Percentiles rank a stretch among this genome's conserved stretches.
phyloP scores from a whole-genome alignment of 2,797 vertebrate genomes.

The Silurus aristotelis region DNA sequence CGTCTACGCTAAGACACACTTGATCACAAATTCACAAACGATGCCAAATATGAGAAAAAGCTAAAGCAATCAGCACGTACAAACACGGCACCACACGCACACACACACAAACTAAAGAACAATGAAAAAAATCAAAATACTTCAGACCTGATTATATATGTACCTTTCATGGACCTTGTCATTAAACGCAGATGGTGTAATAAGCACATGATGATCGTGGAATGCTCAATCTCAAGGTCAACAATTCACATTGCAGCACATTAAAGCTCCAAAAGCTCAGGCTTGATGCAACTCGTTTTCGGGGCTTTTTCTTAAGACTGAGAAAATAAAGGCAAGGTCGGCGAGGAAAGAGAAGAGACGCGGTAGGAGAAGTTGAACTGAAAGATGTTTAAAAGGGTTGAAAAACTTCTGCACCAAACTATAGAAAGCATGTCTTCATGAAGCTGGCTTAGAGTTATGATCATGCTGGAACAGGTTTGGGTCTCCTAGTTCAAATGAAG shows the following conservation, averaged over 20 bases:
- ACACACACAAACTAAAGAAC: background rate
- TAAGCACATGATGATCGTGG: background rate
- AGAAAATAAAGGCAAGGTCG: background rate
- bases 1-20: background rate
- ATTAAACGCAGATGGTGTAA: background rate
- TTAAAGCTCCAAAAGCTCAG: constrained; percentile 6
- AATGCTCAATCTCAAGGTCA: constrained; percentile 1
- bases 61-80: background rate
- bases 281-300: background rate
- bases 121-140: constrained; percentile 20
- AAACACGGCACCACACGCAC: background rate
- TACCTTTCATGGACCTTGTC: background rate
- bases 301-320: background rate
- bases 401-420: no score
- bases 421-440: no score
- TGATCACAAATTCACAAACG: background rate
- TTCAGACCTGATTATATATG: constrained; percentile 14
- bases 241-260: background rate
- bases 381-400: background rate
- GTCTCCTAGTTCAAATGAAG: no score
- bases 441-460: no score
- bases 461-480: no score
- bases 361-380: background rate
- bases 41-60: background rate
- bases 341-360: background rate